phyloP scores from a whole-genome alignment of 2,888 invertebrate species.

The Helicoverpa assulta region DNA sequence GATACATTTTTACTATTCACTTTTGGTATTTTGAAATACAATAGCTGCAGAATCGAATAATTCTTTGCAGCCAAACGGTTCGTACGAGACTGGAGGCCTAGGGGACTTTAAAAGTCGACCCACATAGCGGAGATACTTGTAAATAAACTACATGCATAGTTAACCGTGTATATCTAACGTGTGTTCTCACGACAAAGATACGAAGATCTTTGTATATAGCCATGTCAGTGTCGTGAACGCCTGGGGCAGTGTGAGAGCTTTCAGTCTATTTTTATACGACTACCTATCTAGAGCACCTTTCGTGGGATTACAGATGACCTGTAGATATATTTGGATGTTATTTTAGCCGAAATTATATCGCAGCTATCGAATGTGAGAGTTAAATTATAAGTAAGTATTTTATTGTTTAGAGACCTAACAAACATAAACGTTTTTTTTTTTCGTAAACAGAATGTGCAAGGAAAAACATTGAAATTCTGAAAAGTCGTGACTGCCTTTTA shows the following conservation, averaged over 20 bases:
- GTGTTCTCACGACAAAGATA: conserved; percentile 47
- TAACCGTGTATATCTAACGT: conserved; percentile 27
- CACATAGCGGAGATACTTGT: conserved; percentile 51
- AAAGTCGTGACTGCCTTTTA: too few species aligned
- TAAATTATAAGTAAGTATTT: too few species aligned
- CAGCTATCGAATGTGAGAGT: too few species aligned
- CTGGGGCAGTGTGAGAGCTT: conserved; percentile 49
- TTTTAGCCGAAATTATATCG: too few species aligned
- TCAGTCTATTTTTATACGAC: conserved; percentile 52
- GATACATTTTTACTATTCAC: conserved; percentile 21
- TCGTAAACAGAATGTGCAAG: too few species aligned
- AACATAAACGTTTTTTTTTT: too few species aligned
- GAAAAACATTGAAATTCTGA: too few species aligned
- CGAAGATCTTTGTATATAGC: conserved; percentile 48
- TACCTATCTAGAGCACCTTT: conserved; percentile 20
- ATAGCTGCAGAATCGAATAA: conserved; percentile 26
- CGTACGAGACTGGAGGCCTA: conserved; percentile 57
- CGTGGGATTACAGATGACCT: neutral
- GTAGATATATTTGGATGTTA: neutral
- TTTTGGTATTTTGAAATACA: conserved; percentile 21
- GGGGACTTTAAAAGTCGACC: conserved; percentile 57
- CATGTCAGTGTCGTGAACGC: conserved; percentile 44
- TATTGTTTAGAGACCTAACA: too few species aligned
- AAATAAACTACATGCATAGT: conserved; percentile 45
- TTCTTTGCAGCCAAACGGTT: conserved; percentile 57